Base-by-base conservation (phyloP, 2,888 invertebrate species). In the Candidula unifasciata region DNA sequence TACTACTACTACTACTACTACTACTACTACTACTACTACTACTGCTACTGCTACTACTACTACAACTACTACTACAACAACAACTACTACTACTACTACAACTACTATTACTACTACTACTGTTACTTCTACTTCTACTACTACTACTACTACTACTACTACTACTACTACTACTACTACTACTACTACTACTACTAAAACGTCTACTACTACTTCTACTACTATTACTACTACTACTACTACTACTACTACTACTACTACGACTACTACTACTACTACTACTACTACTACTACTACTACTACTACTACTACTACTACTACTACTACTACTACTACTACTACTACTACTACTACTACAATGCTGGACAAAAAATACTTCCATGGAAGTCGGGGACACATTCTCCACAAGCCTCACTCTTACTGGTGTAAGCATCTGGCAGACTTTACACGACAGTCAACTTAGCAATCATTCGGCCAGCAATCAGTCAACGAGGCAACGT, bases 211-310 rank as follows among this genome's bases (percentile, higher is more conserved):
- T 24, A 60, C 18, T 24, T 10, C 60, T 24, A 60, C 60, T 60
- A 60, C 60, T 60, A 60, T 18, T 60, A 60, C 60, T 60, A 60
- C 60, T 60, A 60, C n/a, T 60, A 60, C 60, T 60, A 60, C 60
- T 60, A 60, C n/a, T 60, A 60, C 60, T 60, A 60, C n/a, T 60
- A 60, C 60, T 60, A 60, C 60, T 60, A 60, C 60, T 60, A 60
- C 60, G 5, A 16, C 18, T 60, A 60, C 60, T 60, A 60, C 60
- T 60, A 60, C 60, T 60, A 60, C 60, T n/a, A 60, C 60, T n/a
- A 60, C 60, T 60, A 60, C n/a, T 60, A 60, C 60, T n/a, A 60
- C 60, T 60, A 60, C n/a, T 60, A 60, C 60, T 60, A 60, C 60
- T 18, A n/a, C 60, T 60, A 60, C 60, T 60, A 60, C 18, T 24